These are phyloP conservation scores for Anguilla japonica DNA, from an alignment of 2,113 vertebrate species.

Conservation along the genomic window DNA sequence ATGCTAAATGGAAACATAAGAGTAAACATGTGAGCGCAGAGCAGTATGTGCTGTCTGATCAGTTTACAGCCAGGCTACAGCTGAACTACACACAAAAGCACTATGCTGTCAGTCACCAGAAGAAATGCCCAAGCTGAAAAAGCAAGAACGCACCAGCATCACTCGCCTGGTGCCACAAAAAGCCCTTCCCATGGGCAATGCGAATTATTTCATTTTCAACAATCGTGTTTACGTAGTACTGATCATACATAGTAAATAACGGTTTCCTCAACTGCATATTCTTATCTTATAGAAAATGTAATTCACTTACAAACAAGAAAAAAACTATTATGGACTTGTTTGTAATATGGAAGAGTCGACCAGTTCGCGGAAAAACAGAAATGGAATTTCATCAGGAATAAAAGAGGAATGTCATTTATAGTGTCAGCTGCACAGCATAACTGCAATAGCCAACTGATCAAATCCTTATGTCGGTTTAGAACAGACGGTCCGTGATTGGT, in stretches of 20 bases:
- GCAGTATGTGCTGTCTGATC: neutral
- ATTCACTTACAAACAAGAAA: neutral
- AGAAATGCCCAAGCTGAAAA: neutral
- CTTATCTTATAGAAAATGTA: neutral
- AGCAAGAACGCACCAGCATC: neutral
- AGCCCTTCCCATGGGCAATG: neutral
- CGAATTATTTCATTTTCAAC: neutral
- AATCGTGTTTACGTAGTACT: neutral
- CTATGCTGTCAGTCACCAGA: neutral
- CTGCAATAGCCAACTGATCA: neutral
- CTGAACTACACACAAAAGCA: neutral
- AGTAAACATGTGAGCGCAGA: neutral
- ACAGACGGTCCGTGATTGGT: constrained; percentile 8
- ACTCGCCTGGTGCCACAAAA: neutral
- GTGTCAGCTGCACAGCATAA: neutral
- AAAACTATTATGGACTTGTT: neutral
- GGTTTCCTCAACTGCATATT: neutral
- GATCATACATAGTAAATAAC: neutral
- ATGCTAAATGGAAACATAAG: neutral
- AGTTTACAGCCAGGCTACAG: neutral
- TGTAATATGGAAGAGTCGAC: neutral
- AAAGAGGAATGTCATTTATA: neutral
- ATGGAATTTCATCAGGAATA: neutral
- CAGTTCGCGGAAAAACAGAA: neutral
- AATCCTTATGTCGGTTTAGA: constrained; percentile 21